Evolutionary conservation across 2,113 vertebrate species (phyloP).

Genomic region (Hippocampus zosterae): DNA sequence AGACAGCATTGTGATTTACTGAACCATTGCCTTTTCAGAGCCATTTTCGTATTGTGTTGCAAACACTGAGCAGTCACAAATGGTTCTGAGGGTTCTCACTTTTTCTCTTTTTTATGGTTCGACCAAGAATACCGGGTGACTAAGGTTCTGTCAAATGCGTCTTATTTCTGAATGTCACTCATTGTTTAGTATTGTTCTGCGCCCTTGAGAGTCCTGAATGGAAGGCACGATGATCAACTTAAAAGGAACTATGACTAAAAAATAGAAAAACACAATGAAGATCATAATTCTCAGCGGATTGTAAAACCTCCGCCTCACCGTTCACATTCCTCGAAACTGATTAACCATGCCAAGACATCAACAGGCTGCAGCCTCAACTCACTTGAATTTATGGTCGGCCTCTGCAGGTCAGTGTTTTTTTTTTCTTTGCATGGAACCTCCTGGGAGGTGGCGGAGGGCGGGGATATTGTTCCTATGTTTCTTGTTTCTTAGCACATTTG

Average conservation of each 20-base stretch:
- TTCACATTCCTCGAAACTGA: slow-evolving; percentile 38
- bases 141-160: slow-evolving; percentile 39
- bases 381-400: slow-evolving; percentile 58
- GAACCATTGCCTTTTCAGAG: slow-evolving; percentile 63
- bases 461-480: slow-evolving; percentile 53
- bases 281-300: slow-evolving; percentile 43
- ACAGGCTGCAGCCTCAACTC: slow-evolving; percentile 33
- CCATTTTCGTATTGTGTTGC: slow-evolving; percentile 53
- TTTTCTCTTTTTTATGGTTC: slow-evolving; percentile 40
- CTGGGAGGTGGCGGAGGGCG: slow-evolving; percentile 24
- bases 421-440: slow-evolving; percentile 43
- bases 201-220: slow-evolving; percentile 17
- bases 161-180: slow-evolving; percentile 32
- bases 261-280: slow-evolving; percentile 19
- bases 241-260: slow-evolving; percentile 19
- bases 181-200: slow-evolving; percentile 52
- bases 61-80: slow-evolving; percentile 46
- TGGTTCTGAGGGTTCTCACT: slow-evolving; percentile 45
- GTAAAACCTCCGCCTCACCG: slow-evolving; percentile 18
- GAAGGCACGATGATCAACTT: slow-evolving; percentile 16
- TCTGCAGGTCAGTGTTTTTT: slow-evolving; percentile 46
- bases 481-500: slow-evolving; percentile 33
- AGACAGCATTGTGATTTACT: slow-evolving; percentile 63
- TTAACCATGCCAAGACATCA: slow-evolving; percentile 44
- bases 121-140: slow-evolving; percentile 33